A percentile compares a stretch with the other conserved stretches of the same genome.
phyloP scores from a whole-genome alignment of 2,797 vertebrate species.

The Thunnus albacares region DNA sequence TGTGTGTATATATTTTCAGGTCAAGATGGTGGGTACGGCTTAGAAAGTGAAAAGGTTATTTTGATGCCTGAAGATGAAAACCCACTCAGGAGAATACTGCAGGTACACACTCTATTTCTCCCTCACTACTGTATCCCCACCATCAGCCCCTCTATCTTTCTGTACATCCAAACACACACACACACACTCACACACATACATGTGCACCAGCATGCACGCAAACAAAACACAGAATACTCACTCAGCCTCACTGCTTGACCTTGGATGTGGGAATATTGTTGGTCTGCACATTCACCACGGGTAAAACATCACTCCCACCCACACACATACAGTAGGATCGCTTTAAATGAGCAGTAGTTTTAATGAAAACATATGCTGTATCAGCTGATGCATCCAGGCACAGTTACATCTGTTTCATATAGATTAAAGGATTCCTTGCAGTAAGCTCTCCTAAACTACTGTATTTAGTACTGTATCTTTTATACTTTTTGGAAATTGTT shows the following conservation, averaged over 20 bases:
- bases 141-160: slow-evolving; percentile 14
- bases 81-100: slow-evolving; percentile 89
- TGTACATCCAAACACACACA: slow-evolving; percentile 19
- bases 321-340: slow-evolving; percentile 34
- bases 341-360: not conserved
- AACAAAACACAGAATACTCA: slow-evolving; percentile 59
- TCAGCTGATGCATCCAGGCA: slow-evolving; percentile 30
- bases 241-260: slow-evolving; percentile 72
- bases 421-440: slow-evolving; percentile 4
- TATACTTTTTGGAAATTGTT: not conserved
- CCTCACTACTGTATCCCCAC: slow-evolving; percentile 20
- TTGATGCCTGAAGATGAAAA: slow-evolving; percentile 87
- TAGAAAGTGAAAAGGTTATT: slow-evolving; percentile 85
- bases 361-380: slow-evolving; percentile 26
- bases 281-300: slow-evolving; percentile 73
- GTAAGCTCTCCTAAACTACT: not conserved
- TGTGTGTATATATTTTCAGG: slow-evolving; percentile 74
- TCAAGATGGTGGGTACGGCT: slow-evolving; percentile 84
- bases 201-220: slow-evolving; percentile 40
- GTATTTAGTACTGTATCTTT: not conserved
- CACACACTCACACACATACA: slow-evolving; percentile 5
- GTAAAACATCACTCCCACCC: slow-evolving; percentile 66
- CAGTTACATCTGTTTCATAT: slow-evolving; percentile 26
- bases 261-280: slow-evolving; percentile 75
- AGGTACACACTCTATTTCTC: slow-evolving; percentile 77